phyloP scores from a whole-genome alignment of 2,113 vertebrate genomes.

The Gyps fulvus region DNA sequence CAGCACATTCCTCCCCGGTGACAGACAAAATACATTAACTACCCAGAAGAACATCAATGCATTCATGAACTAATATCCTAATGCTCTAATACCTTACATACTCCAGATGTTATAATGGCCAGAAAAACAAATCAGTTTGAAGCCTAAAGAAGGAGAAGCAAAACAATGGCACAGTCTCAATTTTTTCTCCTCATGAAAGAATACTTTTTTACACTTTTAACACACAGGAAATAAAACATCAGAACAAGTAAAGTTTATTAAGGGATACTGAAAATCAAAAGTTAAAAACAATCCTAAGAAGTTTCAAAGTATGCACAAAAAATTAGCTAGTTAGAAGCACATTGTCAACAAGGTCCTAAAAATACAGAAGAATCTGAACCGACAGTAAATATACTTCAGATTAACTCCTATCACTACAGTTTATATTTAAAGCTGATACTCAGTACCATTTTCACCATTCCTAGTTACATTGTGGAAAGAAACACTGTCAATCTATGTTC shows the following conservation, averaged over 20 bases:
- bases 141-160: background rate
- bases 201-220: background rate
- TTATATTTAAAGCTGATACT: background rate
- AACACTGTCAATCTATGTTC: background rate
- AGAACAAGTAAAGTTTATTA: background rate
- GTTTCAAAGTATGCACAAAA: background rate
- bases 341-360: background rate
- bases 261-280: background rate
- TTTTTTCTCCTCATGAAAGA: background rate
- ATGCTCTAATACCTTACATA: background rate
- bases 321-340: background rate
- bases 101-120: background rate
- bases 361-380: background rate
- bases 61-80: background rate
- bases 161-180: background rate
- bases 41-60: background rate
- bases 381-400: background rate
- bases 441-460: background rate
- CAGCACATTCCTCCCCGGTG: background rate
- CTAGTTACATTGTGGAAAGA: background rate
- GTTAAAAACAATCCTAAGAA: background rate
- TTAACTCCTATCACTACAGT: background rate
- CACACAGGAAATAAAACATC: background rate
- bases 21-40: constrained; percentile 34
- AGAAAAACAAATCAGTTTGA: background rate